phyloP scores from a whole-genome alignment of 2,113 vertebrate species.

The Thomomys bottae region DNA sequence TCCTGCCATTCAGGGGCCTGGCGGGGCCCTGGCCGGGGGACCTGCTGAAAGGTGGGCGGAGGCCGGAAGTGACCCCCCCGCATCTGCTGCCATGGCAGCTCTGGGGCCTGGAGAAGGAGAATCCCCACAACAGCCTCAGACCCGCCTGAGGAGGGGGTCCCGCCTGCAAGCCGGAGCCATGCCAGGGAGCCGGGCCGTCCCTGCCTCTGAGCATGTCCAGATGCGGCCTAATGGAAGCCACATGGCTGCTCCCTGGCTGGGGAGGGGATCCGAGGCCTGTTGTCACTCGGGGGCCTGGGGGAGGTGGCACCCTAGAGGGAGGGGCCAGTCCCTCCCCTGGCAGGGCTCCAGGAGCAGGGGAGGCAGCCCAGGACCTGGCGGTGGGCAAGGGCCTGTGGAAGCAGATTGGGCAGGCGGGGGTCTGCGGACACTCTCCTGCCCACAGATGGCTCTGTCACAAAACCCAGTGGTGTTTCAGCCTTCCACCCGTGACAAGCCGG shows the following conservation, averaged over 20 bases:
- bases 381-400: too few relatives aligned
- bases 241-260: not conserved
- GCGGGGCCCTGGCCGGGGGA: not conserved
- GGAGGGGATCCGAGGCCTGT: not conserved
- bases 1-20: not conserved
- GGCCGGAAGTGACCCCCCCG: not conserved
- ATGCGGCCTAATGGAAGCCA: slow-evolving; percentile 76
- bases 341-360: too few relatives aligned
- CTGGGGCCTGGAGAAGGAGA: slow-evolving; percentile 24
- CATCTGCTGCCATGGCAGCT: slow-evolving; percentile 47
- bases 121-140: not conserved
- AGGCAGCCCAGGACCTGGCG: not conserved
- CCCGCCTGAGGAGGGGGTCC: slow-evolving; percentile 3
- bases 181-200: slow-evolving; percentile 53
- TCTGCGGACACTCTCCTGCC: too few relatives aligned
- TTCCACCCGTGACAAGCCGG: too few relatives aligned
- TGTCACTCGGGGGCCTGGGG: not conserved
- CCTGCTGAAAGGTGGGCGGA: not conserved
- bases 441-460: too few relatives aligned
- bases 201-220: slow-evolving; percentile 68
- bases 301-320: not conserved
- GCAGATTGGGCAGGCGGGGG: too few relatives aligned
- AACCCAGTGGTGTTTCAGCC: too few relatives aligned
- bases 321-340: too few relatives aligned
- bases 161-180: not conserved